Evolutionary conservation across 2,888 invertebrate genomes (phyloP), one percentile per base, ranked within the genome.

Genomic region (Lissonota sp.): DNA sequence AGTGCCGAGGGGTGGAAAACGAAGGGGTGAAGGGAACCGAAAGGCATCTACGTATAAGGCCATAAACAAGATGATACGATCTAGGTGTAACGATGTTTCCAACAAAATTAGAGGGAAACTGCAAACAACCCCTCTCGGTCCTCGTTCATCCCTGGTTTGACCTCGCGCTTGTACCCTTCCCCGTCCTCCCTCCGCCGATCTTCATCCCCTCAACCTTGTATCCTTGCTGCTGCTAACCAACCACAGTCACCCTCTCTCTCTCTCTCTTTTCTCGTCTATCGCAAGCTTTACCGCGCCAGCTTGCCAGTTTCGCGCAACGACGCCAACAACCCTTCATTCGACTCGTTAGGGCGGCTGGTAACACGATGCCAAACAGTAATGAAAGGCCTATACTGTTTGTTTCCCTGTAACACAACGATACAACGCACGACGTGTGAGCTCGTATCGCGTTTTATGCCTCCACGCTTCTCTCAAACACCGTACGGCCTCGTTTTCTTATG

Each of bases 71-170:
- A 87, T 87, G 89, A 90, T 90, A 88, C 88, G 87, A 90, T 90
- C 88, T 88, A 85, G 85, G 88, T 85, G 87, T 88, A 88, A 89
- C 89, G 90, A 89, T 88, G 88, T 90, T 90, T 89, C 88, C 88
- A 87, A 88, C 88, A 89, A 90, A 90, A 90, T 90, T 90, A 90
- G 87, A 90, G 90, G 89, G 90, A 90, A 90, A 90, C 88, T 90
- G 88, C 90, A 90, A 90, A 90, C 89, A 90, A 88, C 89, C 87
- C 88, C 86, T 75, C 82, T 80, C 72, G 62, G 77, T 80, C 63
- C 69, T 71, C 78, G 74, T 73, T 76, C 75, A 66, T 70, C 86
- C 86, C 87, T 86, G 86, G 87, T 88, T 89, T 88, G 89, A 88
- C 89, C 86, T 84, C 86, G 76, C 76, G 49, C 85, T 62, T 26